Evolutionary conservation across 2,888 invertebrate species (phyloP), one percentile per base, ranked within the genome.

Genomic region (Meganola albula): DNA sequence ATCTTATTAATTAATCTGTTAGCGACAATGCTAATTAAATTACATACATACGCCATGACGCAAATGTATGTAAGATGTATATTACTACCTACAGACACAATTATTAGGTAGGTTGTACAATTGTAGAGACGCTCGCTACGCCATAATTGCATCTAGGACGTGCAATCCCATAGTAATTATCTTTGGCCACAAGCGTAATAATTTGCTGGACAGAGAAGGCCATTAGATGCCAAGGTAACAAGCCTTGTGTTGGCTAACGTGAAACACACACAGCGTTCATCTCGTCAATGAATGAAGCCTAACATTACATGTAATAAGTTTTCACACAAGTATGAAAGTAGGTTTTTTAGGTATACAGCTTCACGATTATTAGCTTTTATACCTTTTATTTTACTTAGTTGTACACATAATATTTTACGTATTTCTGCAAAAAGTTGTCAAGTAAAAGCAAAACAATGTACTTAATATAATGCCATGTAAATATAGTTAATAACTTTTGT

Each of bases 111-210:
- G 39, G 36, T 41, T 48, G 44, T 50, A 62, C 60, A 54, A 56
- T 47, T 48, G 8, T 7, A 3, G n/a, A n/a, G n/a, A 20, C 20
- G n/a, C 8, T 20, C 7, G 20, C 16, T 16, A 6, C 4, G 38
- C 43, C 37, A 49, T 74, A 75, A 79, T 77, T 72, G 72, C 70
- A 70, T 73, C 61, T 74, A 65, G n/a, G n/a, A n/a, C 69, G 62
- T 74, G 72, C 75, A 78, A 74, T 75, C 65, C 66, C 58, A 62
- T 59, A 59, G 66, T 73, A 73, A 78, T 78, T 77, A 78, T 71
- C 61, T 68, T 63, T 64, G 58, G 57, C 65, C 69, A 64, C 74
- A 68, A 72, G 61, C 64, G 63, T 67, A 70, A 75, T 73, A 70
- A 69, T 61, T 62, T 50, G 56, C 53, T 57, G 37, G 57, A 55